Conservation (phyloP, 2,888 invertebrate species). For the Melikaiella ostensackeni region DNA sequence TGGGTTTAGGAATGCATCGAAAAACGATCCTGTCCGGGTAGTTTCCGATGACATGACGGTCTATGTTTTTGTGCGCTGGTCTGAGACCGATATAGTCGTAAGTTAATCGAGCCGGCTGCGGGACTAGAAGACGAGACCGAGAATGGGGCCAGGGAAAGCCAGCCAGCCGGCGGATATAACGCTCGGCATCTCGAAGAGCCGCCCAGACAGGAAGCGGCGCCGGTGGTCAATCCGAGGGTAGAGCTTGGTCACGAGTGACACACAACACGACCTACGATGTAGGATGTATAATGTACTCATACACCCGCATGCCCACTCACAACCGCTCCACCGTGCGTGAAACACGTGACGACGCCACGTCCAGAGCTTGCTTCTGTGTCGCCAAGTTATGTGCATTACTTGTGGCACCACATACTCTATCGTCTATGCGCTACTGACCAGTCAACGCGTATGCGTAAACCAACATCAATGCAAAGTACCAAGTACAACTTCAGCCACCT, state of each 20-base stretch:
- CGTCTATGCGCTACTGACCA: slow-evolving; percentile 2
- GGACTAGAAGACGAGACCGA: slow-evolving; percentile 24
- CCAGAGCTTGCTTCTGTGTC: background rate
- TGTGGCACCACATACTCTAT: background rate
- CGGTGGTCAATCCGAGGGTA: slow-evolving; percentile 36
- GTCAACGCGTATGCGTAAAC: slow-evolving; percentile 11
- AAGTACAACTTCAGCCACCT: background rate
- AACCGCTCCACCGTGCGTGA: slow-evolving; percentile 3
- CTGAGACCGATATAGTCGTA: slow-evolving; percentile 25
- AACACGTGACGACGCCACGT: slow-evolving; percentile 21
- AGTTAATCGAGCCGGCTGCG: slow-evolving; percentile 38
- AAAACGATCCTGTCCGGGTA: slow-evolving; percentile 30
- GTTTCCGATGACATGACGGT: slow-evolving; percentile 27
- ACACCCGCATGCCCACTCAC: slow-evolving; percentile 16
- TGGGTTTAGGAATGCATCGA: background rate
- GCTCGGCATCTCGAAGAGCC: slow-evolving; percentile 21
- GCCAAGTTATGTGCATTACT: slow-evolving; percentile 35
- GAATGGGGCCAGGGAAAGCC: slow-evolving; percentile 26
- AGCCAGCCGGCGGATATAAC: slow-evolving; percentile 31
- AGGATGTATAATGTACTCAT: slow-evolving; percentile 24
- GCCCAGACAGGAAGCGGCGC: slow-evolving; percentile 36
- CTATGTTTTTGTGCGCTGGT: background rate
- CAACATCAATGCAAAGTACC: background rate
- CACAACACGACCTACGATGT: slow-evolving; percentile 1
- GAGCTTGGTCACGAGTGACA: slow-evolving; percentile 37